Evolutionary conservation across 1,140 invertebrate species (phyloP).

Genomic region (Bombus superbus): DNA sequence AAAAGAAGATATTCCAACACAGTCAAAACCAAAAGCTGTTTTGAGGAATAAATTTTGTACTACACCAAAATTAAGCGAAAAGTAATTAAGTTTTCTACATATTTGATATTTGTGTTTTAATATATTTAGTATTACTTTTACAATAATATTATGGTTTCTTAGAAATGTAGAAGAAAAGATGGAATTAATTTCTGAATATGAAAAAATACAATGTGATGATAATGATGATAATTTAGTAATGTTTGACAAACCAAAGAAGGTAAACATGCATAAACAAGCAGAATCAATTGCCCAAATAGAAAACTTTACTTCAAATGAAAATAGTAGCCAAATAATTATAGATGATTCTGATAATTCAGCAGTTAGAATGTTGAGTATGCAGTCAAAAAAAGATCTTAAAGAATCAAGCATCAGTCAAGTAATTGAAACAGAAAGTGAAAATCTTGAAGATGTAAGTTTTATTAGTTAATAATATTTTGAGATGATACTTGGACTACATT

Average conservation of each 20-base stretch:
- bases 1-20: slow-evolving; percentile 72
- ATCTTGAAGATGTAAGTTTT: slow-evolving; percentile 68
- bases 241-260: slow-evolving; percentile 69
- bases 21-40: slow-evolving; percentile 28
- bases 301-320: neutral
- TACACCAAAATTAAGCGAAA: slow-evolving; percentile 53
- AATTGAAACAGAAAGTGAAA: slow-evolving; percentile 67
- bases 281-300: neutral
- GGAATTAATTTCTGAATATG: neutral
- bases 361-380: neutral
- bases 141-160: slow-evolving; percentile 15
- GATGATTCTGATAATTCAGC: neutral
- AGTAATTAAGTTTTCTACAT: slow-evolving; percentile 48
- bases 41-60: slow-evolving; percentile 69
- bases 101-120: neutral
- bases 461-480: neutral
- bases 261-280: slow-evolving; percentile 37
- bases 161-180: neutral
- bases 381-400: slow-evolving; percentile 47
- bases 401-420: slow-evolving; percentile 70
- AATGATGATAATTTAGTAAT: slow-evolving; percentile 59
- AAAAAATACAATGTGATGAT: neutral
- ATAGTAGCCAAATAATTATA: slow-evolving; percentile 32
- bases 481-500: neutral
- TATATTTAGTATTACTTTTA: neutral